Evolutionary conservation across 2,888 invertebrate genomes (phyloP).

Genomic region (Apantesis nais): DNA sequence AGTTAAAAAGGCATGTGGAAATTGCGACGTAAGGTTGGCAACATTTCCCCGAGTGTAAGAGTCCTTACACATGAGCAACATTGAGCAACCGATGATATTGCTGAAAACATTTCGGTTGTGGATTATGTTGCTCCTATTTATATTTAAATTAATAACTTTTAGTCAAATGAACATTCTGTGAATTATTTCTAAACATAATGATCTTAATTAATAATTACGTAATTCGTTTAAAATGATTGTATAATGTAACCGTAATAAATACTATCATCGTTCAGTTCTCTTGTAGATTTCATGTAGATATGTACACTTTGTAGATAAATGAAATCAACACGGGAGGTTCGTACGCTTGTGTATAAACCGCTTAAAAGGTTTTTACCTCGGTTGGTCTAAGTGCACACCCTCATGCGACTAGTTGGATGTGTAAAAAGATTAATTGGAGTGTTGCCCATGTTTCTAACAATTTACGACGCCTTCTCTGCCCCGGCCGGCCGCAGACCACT

Average conservation of each 20-base stretch:
- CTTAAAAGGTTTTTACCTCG: conserved; percentile 70
- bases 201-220: not conserved
- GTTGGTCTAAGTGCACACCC: conserved; percentile 76
- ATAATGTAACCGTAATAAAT: not conserved
- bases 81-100: conserved; percentile 39
- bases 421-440: conserved; percentile 86
- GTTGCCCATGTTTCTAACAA: conserved; percentile 81
- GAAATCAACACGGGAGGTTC: conserved; percentile 9
- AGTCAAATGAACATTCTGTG: not conserved
- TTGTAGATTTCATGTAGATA: not conserved
- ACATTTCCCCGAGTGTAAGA: conserved; percentile 75
- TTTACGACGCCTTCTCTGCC: conserved; percentile 77
- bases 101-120: conserved; percentile 34
- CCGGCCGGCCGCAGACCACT: conserved; percentile 84
- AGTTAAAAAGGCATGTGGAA: conserved; percentile 81
- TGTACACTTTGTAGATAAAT: not conserved
- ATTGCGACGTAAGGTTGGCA: conserved; percentile 82
- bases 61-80: conserved; percentile 72
- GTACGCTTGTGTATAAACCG: conserved; percentile 60
- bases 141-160: not conserved
- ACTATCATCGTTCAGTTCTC: not conserved
- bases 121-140: conserved; percentile 6
- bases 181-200: too few relatives aligned
- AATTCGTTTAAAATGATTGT: too few relatives aligned
- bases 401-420: conserved; percentile 81